phyloP scores from a whole-genome alignment of 2,797 vertebrate species.

The Eupleurogrammus muticus region DNA sequence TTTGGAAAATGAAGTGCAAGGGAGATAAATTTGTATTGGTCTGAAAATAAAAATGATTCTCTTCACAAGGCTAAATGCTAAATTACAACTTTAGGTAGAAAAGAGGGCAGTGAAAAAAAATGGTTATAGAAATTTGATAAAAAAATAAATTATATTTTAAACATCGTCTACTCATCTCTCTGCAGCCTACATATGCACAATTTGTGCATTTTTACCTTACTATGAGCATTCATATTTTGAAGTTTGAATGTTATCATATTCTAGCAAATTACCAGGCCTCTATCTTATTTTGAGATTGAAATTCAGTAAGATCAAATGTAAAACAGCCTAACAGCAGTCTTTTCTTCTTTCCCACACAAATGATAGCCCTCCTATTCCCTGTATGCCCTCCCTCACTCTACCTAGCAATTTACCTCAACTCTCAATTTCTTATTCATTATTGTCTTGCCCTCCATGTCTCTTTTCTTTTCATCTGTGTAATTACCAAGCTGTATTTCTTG shows the following conservation, averaged over 20 bases:
- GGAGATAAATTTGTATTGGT: conserved; percentile 6
- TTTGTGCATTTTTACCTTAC: background rate
- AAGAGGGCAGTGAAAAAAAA: background rate
- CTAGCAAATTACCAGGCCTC: background rate
- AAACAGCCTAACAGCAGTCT: conserved; percentile 6
- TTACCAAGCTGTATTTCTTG: conserved; percentile 54
- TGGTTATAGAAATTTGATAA: background rate
- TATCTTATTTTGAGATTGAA: conserved; percentile 24
- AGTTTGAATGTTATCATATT: background rate
- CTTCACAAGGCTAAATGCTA: background rate
- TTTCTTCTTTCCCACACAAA: conserved; percentile 31
- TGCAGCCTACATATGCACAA: background rate
- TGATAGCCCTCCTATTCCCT: conserved; percentile 16
- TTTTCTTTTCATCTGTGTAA: conserved; percentile 49
- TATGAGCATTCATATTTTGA: background rate
- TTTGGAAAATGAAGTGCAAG: conserved; percentile 33
- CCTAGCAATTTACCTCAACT: conserved; percentile 47
- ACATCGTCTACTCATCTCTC: background rate
- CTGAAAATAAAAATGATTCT: background rate
- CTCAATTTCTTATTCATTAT: conserved; percentile 59
- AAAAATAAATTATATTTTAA: conserved; percentile 7
- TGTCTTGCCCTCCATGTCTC: conserved; percentile 29
- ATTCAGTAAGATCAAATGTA: background rate
- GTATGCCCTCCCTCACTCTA: conserved; percentile 22
- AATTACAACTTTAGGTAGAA: conserved; percentile 2